Evolutionary conservation across 2,888 invertebrate genomes (phyloP).

Genomic region (Microdon myrmicae): DNA sequence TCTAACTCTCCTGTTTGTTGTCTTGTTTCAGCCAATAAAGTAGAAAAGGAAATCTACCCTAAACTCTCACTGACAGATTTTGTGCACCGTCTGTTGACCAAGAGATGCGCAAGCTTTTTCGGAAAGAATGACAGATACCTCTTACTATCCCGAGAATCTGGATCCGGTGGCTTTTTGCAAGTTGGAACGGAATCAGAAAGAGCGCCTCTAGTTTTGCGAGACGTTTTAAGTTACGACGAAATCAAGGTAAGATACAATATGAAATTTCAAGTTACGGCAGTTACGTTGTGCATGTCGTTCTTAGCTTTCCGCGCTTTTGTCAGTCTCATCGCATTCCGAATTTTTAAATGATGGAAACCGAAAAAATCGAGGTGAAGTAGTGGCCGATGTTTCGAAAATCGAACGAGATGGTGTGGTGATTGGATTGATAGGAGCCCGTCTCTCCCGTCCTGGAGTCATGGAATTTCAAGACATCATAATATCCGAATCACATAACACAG

Average conservation of each 20-base stretch:
- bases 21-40: constrained; percentile 56
- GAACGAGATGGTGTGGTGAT: constrained; percentile 69
- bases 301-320: constrained; percentile 68
- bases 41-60: constrained; percentile 64
- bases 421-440: constrained; percentile 68
- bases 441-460: constrained; percentile 68
- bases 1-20: not conserved
- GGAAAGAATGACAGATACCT: constrained; percentile 66
- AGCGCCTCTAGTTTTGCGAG: constrained; percentile 66
- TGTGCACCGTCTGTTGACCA: constrained; percentile 69
- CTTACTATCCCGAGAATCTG: constrained; percentile 66
- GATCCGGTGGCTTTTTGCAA: constrained; percentile 69
- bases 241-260: constrained; percentile 66
- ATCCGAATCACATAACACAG: constrained; percentile 68
- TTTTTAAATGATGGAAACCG: constrained; percentile 72
- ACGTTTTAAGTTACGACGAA: constrained; percentile 72
- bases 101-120: constrained; percentile 69
- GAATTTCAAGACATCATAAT: constrained; percentile 70
- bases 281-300: too few species aligned
- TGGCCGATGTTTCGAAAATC: constrained; percentile 61
- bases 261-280: not conserved
- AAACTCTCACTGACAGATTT: constrained; percentile 67
- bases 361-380: constrained; percentile 68
- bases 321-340: constrained; percentile 70
- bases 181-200: constrained; percentile 69